Conservation (phyloP, 2,113 vertebrate species). For the Ciconia stormi region DNA sequence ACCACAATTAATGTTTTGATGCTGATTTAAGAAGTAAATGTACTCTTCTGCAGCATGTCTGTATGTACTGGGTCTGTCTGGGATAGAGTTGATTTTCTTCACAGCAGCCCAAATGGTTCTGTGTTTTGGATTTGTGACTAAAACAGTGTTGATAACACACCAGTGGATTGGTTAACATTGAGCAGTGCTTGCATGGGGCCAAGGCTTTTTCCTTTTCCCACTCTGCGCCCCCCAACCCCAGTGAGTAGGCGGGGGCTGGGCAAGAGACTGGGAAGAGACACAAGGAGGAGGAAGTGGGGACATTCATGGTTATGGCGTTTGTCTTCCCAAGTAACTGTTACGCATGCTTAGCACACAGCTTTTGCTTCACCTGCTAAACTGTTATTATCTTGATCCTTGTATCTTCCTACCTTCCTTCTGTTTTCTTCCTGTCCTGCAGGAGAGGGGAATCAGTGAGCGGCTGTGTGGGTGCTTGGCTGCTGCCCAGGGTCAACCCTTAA, state of each 20-base stretch:
- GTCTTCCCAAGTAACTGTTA: not conserved
- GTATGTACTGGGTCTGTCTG: not conserved
- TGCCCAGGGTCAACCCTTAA: not conserved
- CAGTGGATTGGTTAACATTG: not conserved
- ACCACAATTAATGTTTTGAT: not conserved
- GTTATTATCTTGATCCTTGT: not conserved
- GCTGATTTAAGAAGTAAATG: not conserved
- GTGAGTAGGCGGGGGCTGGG: not conserved
- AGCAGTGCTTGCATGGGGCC: not conserved
- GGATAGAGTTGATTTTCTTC: not conserved
- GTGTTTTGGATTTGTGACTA: not conserved
- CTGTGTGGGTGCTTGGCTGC: not conserved
- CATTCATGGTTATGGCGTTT: not conserved
- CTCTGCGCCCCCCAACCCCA: accelerated
- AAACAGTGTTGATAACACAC: not conserved
- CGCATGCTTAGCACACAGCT: accelerated
- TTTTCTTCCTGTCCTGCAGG: not conserved
- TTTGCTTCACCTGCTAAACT: not conserved
- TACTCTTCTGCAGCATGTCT: not conserved
- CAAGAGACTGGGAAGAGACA: not conserved
- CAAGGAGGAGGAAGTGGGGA: not conserved
- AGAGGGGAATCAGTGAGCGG: not conserved
- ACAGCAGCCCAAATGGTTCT: not conserved
- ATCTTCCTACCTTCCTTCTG: not conserved
- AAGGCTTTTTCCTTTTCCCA: not conserved